A percentile compares a stretch with the other conserved stretches of the same genome.
These are phyloP conservation scores for Ophiothrix spiculata DNA, from an alignment of 35 echinoderm and acorn worm species.

Conservation along the genomic window DNA sequence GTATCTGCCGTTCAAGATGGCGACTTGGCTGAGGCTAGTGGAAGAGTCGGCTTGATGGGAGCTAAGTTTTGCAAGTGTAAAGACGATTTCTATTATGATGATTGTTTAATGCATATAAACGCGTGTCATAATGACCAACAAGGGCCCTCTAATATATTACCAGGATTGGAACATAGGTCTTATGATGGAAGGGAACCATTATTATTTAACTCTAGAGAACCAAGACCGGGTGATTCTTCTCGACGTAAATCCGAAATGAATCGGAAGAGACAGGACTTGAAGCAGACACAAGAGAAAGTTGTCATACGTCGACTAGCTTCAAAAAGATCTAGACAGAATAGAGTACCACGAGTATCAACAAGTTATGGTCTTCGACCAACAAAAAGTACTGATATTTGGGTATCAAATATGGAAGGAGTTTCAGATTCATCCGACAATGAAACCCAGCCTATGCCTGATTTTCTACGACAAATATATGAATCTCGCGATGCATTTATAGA, in stretches of 20 bases:
- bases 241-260: no score
- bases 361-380: background rate
- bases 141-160: no score
- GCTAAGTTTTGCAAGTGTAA: background rate
- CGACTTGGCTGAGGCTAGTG: background rate
- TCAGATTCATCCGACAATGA: background rate
- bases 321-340: constrained; percentile 13
- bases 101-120: no score
- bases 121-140: no score
- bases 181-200: no score
- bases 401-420: background rate
- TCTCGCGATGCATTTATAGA: background rate
- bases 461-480: background rate
- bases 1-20: no score
- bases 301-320: constrained; percentile 12
- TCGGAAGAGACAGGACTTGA: no score
- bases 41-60: background rate
- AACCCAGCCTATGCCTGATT: background rate
- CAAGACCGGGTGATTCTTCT: no score
- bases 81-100: background rate
- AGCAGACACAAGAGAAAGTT: background rate
- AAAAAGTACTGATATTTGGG: background rate
- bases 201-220: no score
- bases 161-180: no score
- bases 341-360: background rate